Conservation (phyloP, 2,888 invertebrate species). For the Octodonta nipae region DNA sequence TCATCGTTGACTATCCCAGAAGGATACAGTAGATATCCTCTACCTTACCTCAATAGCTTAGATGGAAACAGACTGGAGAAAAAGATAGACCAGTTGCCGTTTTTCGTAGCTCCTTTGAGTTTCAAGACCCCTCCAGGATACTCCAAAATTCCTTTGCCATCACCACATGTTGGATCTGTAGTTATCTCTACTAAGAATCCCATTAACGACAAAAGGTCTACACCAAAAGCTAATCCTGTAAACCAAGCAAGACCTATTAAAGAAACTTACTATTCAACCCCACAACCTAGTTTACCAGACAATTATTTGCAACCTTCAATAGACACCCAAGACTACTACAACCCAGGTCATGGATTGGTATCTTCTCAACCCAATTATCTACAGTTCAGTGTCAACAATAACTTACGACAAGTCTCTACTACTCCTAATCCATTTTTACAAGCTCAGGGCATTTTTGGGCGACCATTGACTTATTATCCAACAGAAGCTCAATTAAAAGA, state of each 20-base stretch:
- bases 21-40: slow-evolving; percentile 65
- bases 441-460: too few relatives aligned
- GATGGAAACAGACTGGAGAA: slow-evolving; percentile 53
- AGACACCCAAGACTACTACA: slow-evolving; percentile 8
- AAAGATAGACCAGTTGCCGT: slow-evolving; percentile 61
- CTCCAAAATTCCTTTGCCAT: slow-evolving; percentile 72
- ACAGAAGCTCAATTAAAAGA: too few relatives aligned
- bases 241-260: too few relatives aligned
- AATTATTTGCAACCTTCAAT: too few relatives aligned
- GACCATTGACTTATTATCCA: too few relatives aligned
- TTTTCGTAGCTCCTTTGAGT: slow-evolving; percentile 74
- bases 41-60: slow-evolving; percentile 67
- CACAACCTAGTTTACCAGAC: slow-evolving; percentile 5
- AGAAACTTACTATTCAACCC: too few relatives aligned
- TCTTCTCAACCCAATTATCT: slow-evolving; percentile 11
- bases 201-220: slow-evolving; percentile 13
- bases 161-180: slow-evolving; percentile 76
- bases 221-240: too few relatives aligned
- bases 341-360: slow-evolving; percentile 3
- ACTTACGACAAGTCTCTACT: too few relatives aligned
- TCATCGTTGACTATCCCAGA: slow-evolving; percentile 56
- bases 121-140: slow-evolving; percentile 74
- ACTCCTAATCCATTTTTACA: too few relatives aligned
- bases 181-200: slow-evolving; percentile 41
- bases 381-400: too few relatives aligned